Percentiles rank a stretch among this genome's conserved stretches.
Evolutionary conservation across 2,113 vertebrate species (phyloP).

Genomic region (Gulo gulo): DNA sequence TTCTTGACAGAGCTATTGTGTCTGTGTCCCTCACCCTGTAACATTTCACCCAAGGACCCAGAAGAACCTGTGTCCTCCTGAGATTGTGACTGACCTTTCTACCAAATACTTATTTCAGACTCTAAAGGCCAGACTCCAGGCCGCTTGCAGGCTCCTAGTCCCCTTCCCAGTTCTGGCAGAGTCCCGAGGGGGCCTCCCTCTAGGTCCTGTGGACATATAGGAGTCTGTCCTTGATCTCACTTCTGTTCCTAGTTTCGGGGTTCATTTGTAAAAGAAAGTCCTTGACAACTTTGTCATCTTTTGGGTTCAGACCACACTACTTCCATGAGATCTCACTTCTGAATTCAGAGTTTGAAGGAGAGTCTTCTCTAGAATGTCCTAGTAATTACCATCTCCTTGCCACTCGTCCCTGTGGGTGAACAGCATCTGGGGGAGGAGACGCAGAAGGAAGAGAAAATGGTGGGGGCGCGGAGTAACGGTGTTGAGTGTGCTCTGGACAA

Average conservation of each 20-base stretch:
- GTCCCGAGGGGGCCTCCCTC: background rate
- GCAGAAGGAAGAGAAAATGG: background rate
- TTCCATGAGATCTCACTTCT: background rate
- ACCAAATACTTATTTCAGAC: background rate
- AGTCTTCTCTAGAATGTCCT: background rate
- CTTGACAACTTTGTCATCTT: background rate
- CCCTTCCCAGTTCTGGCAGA: background rate
- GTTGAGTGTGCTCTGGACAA: background rate
- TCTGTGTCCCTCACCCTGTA: background rate
- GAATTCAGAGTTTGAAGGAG: background rate
- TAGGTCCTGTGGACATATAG: background rate
- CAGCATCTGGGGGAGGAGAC: background rate
- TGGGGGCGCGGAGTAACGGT: background rate
- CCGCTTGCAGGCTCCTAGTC: background rate
- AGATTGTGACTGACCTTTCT: slow-evolving; percentile 48
- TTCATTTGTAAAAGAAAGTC: slow-evolving; percentile 35
- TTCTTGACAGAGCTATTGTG: background rate
- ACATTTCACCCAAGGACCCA: background rate
- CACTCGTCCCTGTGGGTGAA: background rate
- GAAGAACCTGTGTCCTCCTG: slow-evolving; percentile 16
- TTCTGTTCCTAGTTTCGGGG: background rate
- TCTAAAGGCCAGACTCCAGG: slow-evolving; percentile 2
- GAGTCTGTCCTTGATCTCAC: background rate
- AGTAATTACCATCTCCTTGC: background rate
- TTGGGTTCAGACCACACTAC: background rate